Evolutionary conservation across 2,113 vertebrate genomes (phyloP).

Genomic region (Platichthys stellatus): DNA sequence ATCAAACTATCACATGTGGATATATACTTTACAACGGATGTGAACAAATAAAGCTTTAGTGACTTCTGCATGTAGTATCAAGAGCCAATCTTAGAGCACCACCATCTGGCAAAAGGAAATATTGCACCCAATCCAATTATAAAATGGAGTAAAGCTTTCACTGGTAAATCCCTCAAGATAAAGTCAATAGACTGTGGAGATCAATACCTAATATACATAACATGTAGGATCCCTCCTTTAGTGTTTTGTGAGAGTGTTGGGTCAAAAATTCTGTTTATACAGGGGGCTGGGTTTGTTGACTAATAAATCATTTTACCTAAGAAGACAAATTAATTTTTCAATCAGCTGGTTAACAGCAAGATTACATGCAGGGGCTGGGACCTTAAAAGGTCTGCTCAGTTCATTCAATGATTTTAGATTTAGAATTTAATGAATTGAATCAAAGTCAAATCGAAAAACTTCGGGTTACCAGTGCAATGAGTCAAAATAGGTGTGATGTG

Average conservation of each 20-base stretch:
- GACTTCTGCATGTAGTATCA: not conserved
- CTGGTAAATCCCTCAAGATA: not conserved
- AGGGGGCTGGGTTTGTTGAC: not conserved
- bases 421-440: too few relatives aligned
- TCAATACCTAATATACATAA: not conserved
- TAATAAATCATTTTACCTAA: not conserved
- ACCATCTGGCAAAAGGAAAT: slow-evolving; percentile 63
- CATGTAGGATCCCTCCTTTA: not conserved
- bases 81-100: slow-evolving; percentile 72
- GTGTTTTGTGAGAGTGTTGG: not conserved
- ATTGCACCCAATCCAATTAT: slow-evolving; percentile 53
- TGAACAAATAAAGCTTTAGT: not conserved
- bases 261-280: not conserved
- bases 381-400: too few relatives aligned
- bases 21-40: not conserved
- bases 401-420: too few relatives aligned
- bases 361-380: too few relatives aligned
- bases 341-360: too few relatives aligned
- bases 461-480: too few relatives aligned
- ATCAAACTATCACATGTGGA: too few relatives aligned
- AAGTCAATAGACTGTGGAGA: not conserved
- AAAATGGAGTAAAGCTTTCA: not conserved
- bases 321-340: too few relatives aligned
- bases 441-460: too few relatives aligned
- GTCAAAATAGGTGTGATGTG: too few relatives aligned